Evolutionary conservation across 2,888 invertebrate genomes (phyloP), one percentile per base, ranked within the genome.

Genomic region (Agriopis leucophaearia): DNA sequence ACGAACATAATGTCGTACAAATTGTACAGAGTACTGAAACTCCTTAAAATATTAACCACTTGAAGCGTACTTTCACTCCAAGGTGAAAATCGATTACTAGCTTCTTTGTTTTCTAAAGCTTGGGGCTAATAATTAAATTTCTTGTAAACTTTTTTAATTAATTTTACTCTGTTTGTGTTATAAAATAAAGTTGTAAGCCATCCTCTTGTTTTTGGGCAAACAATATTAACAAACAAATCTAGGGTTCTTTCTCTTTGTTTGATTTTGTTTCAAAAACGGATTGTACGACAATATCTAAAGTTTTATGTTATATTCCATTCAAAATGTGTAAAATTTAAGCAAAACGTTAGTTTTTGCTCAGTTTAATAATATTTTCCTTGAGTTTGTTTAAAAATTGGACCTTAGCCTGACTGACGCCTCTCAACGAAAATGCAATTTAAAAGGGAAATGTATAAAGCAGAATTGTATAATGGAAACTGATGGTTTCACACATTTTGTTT

Each of bases 61-160:
- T 16, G 54, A 42, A 27, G 36, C 18, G 42, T 42, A 55, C 13
- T 40, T 40, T 59, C 18, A 27, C 60, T 18, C 55, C 36, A 15
- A 55, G 55, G 59, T 44, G 40, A 40, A 58, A 59, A 55, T 66
- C 60, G 60, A 60, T 65, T 55, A 48, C 38, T 16, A 40, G n/a
- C 50, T 48, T 10, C 52, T 42, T 65, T 65, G 58, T 52, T 59
- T 42, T 40, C 9, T 40, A 27, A 59, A 59, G 40, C 51, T 59
- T 40, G n/a, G n/a, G n/a, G 18, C 55, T 59, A 50, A 59, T 59
- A 59, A 59, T 59, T 36, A 59, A 59, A 59, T 59, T 59, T 59
- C 59, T 50, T 50, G 16, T 9, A 18, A 59, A 59, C 50, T 59
- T 59, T 59, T 59, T 59, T 50, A 59, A 59, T 59, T 59, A 59